These are phyloP conservation scores for Rhinolophus ferrumequinum DNA, from an alignment of 2,113 vertebrate species.

Conservation along the genomic window DNA sequence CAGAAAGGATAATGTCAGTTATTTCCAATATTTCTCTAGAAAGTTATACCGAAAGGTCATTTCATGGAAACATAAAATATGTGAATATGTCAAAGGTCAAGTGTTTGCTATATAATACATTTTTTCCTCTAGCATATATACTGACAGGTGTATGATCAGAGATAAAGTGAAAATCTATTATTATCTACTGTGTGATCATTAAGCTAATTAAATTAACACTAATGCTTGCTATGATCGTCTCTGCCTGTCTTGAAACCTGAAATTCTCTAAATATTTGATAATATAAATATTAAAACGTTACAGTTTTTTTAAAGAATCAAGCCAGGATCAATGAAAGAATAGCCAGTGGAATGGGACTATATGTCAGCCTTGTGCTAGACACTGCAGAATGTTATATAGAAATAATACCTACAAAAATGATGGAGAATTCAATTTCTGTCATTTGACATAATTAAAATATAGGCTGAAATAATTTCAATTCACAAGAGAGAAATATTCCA, in stretches of 20 bases:
- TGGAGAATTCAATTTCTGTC: neutral
- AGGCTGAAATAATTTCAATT: constrained; percentile 66
- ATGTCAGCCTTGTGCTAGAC: neutral
- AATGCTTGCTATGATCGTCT: neutral
- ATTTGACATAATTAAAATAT: constrained; percentile 40
- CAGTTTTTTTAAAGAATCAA: constrained; percentile 42
- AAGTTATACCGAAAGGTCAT: neutral
- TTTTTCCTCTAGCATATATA: neutral
- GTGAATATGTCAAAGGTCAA: neutral
- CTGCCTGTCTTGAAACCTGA: constrained; percentile 42
- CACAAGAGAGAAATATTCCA: constrained; percentile 45
- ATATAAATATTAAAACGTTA: constrained; percentile 40
- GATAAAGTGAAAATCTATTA: neutral
- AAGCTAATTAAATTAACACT: neutral
- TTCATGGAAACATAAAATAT: neutral
- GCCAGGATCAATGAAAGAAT: constrained; percentile 4
- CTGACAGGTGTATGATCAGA: neutral
- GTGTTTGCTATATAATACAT: neutral
- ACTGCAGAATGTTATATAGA: neutral
- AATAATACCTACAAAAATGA: neutral
- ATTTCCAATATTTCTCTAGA: constrained; percentile 19
- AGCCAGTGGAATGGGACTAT: neutral
- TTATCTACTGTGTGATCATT: neutral
- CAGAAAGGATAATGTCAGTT: neutral
- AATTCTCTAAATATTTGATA: constrained; percentile 8